These are phyloP conservation scores for Patiria pectinifera DNA, from an alignment of 53 echinoderm and acorn worm species.

Conservation along the genomic window DNA sequence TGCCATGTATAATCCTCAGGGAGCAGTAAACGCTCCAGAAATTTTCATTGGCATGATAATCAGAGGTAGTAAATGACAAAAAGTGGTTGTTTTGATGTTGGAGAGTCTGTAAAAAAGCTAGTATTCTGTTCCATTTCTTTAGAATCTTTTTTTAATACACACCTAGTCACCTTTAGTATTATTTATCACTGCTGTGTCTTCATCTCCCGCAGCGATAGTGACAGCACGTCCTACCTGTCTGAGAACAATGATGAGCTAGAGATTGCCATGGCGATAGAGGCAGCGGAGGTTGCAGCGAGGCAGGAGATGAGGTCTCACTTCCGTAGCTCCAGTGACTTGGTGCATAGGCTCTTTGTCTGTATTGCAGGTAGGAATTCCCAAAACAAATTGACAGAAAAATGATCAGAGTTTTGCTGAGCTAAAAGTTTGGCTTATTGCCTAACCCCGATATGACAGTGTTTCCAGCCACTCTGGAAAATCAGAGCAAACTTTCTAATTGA, in stretches of 20 bases:
- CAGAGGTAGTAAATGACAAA: not conserved
- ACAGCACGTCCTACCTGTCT: slow-evolving; percentile 80
- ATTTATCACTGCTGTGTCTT: not conserved
- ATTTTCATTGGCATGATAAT: not conserved
- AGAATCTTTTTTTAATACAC: not conserved
- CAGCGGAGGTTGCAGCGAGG: slow-evolving; percentile 94
- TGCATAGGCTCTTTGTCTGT: slow-evolving; percentile 93
- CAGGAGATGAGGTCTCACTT: slow-evolving; percentile 95
- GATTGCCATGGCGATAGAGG: slow-evolving; percentile 97
- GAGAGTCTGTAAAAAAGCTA: no score
- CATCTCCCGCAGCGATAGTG: slow-evolving; percentile 56
- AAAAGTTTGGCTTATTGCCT: no score
- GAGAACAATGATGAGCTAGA: slow-evolving; percentile 91
- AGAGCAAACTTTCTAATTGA: no score
- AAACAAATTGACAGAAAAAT: not conserved
- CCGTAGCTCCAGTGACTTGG: slow-evolving; percentile 93
- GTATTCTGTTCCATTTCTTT: no score
- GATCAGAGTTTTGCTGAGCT: no score
- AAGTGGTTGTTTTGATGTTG: not conserved
- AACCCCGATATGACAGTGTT: not conserved
- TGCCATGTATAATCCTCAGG: not conserved
- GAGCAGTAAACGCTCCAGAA: not conserved
- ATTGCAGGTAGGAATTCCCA: slow-evolving; percentile 75
- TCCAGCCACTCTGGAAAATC: not conserved
- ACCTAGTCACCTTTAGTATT: not conserved